Conservation (phyloP, 1,140 invertebrate species). For the Atopsyche davidsoni region DNA sequence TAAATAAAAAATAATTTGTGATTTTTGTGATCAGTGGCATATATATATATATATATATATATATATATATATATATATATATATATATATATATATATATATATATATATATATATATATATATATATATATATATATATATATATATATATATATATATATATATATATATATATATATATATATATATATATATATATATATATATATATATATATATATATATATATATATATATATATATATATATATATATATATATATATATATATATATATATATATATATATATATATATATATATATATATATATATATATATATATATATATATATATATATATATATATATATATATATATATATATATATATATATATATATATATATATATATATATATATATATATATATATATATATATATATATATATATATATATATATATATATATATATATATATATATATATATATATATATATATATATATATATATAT, state of each 20-base stretch:
- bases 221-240: no score
- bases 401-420: not conserved
- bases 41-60: not conserved
- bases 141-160: no score
- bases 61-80: no score
- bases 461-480: not conserved
- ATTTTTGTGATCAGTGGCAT: not conserved
- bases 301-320: not conserved
- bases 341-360: not conserved
- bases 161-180: no score
- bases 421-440: not conserved
- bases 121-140: no score
- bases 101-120: no score
- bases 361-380: not conserved
- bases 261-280: no score
- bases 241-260: no score
- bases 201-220: no score
- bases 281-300: not conserved
- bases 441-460: not conserved
- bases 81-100: no score
- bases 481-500: conserved; percentile 1
- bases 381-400: not conserved
- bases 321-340: not conserved
- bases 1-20: not conserved
- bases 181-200: no score